Evolutionary conservation across 2,888 invertebrate genomes (phyloP), one percentile per base, ranked within the genome.

Genomic region (Itoplectis maculator): DNA sequence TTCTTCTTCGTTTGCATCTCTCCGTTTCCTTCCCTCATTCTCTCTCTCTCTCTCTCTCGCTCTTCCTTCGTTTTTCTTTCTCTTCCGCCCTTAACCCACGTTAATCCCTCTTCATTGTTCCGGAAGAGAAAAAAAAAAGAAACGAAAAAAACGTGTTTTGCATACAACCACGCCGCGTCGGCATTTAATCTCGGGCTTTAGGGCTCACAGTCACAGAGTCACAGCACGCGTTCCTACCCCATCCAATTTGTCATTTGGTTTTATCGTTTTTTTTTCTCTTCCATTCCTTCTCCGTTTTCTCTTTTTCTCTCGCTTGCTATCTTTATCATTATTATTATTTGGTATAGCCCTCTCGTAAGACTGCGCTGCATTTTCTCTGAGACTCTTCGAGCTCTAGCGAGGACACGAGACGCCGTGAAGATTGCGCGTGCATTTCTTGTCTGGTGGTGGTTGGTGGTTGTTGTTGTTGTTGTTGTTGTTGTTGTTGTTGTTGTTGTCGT

Each of bases 121-220:
- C 51, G 35, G 51, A 65, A 40, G 82, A 70, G 75, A 72, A 72
- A 82, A 51, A 65, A 70, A 42, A 45, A 20, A 63, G 20, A 49
- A 47, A 37, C 61, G 54, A 49, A 54, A 61, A 51, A 59, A 23
- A 45, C 20, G 37, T 47, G 13, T 63, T 35, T 63, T n/a, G n/a
- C n/a, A n/a, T 51, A 59, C 37, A 72, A 68, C 49, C 54, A 47
- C 65, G 81, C 72, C 66, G 47, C 74, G 66, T 42, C 51, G 61
- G 63, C 72, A 69, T 70, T 18, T 29, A 2, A 59, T 83, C 56
- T 75, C 70, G 77, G 51, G 56, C 35, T 75, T 66, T 35, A 66
- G 77, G 79, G 75, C 79, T 85, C 84, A 81, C 82, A 82, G 82
- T 84, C 84, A 79, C 81, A 76, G 83, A 83, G 79, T 85, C 85